These are phyloP conservation scores for Spinibarbus caldwelli DNA, from an alignment of 2,797 vertebrate species.

Conservation along the genomic window DNA sequence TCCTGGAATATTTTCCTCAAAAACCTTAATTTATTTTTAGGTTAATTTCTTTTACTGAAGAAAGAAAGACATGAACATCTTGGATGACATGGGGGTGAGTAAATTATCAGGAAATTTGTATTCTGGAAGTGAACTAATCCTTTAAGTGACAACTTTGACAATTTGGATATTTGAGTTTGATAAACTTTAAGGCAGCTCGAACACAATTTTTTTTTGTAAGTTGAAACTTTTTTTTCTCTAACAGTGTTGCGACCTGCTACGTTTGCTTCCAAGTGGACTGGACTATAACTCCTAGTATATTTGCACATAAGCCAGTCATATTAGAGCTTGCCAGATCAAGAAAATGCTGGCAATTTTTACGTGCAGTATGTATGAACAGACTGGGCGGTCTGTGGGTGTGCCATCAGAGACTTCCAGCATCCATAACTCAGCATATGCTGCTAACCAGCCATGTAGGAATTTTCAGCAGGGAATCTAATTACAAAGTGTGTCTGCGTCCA, in stretches of 20 bases:
- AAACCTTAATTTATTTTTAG: no score
- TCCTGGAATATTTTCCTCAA: no score
- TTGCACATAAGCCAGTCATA: background rate
- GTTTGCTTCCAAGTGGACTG: background rate
- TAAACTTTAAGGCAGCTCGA: no score
- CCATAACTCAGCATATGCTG: constrained; percentile 15
- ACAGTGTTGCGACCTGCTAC: background rate
- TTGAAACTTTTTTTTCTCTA: no score
- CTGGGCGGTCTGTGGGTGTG: background rate
- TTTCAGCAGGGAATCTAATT: constrained; percentile 23
- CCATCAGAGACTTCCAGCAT: background rate
- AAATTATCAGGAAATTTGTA: no score
- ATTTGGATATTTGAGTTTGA: no score
- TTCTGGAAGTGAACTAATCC: no score
- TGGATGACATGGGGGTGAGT: no score
- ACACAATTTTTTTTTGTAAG: no score
- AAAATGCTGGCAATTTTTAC: background rate
- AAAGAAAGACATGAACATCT: no score
- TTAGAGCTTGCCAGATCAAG: background rate
- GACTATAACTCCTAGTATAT: background rate
- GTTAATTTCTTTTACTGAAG: no score
- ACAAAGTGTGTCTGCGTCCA: constrained; percentile 6
- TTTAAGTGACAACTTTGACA: no score
- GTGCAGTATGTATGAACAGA: background rate
- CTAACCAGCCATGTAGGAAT: constrained; percentile 12